Evolutionary conservation across 2,888 invertebrate species (phyloP).

Genomic region (Ophioninae sp.): DNA sequence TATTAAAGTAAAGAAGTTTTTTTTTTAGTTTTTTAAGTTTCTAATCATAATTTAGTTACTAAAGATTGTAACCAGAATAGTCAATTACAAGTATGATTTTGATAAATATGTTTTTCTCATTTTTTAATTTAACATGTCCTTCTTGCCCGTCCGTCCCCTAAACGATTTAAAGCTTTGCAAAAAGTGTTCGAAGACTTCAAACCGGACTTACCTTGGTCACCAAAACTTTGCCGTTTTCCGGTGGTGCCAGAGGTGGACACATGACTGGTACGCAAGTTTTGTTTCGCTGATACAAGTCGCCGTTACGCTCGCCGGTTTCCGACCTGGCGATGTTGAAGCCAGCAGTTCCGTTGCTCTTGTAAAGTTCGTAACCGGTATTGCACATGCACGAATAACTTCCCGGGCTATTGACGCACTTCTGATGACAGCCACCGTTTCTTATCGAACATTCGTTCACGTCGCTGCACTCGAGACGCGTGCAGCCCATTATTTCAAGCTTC

Average conservation of each 20-base stretch:
- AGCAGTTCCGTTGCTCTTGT: conserved; percentile 93
- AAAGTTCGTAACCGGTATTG: conserved; percentile 95
- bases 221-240: conserved; percentile 92
- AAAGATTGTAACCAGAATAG: too few species aligned
- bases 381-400: conserved; percentile 95
- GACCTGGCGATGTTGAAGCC: conserved; percentile 90
- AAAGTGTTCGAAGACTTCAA: background rate
- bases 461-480: conserved; percentile 92
- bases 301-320: conserved; percentile 94
- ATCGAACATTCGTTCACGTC: conserved; percentile 94
- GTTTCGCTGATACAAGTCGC: conserved; percentile 93
- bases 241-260: conserved; percentile 89
- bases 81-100: too few species aligned
- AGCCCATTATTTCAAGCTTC: conserved; percentile 95
- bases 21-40: too few species aligned
- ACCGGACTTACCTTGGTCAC: conserved; percentile 85
- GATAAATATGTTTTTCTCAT: too few species aligned
- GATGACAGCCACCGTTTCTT: conserved; percentile 95
- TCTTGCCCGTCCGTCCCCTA: too few species aligned
- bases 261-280: conserved; percentile 97
- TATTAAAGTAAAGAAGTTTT: too few species aligned
- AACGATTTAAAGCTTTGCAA: background rate
- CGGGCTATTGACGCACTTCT: conserved; percentile 94
- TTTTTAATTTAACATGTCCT: too few species aligned
- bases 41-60: too few species aligned